Conservation (phyloP, 2,113 vertebrate genomes). For the Leptobrachium ailaonicum region DNA sequence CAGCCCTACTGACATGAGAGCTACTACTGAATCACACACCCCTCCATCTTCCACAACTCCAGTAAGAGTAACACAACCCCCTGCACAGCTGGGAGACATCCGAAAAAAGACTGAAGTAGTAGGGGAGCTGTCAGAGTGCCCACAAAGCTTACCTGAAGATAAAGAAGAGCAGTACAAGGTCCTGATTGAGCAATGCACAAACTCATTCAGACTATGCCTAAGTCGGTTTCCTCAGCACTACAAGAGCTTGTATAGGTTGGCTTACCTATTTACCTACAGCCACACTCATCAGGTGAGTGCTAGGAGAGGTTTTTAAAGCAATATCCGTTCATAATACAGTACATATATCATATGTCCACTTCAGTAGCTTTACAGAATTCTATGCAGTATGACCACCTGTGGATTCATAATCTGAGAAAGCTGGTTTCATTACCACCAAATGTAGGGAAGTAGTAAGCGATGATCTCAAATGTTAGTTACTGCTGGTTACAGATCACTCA, state of each 20-base stretch:
- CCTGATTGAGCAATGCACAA: constrained; percentile 86
- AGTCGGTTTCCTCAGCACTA: constrained; percentile 97
- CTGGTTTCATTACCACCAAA: too few species aligned
- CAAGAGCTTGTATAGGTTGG: constrained; percentile 95
- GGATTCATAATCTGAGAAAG: too few species aligned
- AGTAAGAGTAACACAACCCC: constrained; percentile 55
- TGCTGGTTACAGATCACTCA: too few species aligned
- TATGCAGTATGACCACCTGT: too few species aligned
- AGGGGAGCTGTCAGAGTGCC: constrained; percentile 72
- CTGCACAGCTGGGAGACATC: constrained; percentile 66
- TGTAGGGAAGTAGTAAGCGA: too few species aligned
- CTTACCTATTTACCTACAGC: constrained; percentile 89
- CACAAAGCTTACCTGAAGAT: constrained; percentile 77
- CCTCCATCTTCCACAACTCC: constrained; percentile 55
- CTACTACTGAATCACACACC: constrained; percentile 62
- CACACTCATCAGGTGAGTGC: constrained; percentile 83
- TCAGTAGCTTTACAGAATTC: too few species aligned
- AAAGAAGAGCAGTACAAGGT: constrained; percentile 80
- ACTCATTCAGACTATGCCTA: constrained; percentile 87
- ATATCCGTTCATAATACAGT: too few species aligned
- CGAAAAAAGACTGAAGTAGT: constrained; percentile 72
- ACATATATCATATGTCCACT: too few species aligned
- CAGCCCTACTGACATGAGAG: constrained; percentile 53
- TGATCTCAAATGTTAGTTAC: too few species aligned
- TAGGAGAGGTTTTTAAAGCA: background rate